Percentiles rank a stretch among this genome's conserved stretches.
These are phyloP conservation scores for Cantharis lateralis DNA, from an alignment of 2,888 invertebrate species.

Conservation along the genomic window DNA sequence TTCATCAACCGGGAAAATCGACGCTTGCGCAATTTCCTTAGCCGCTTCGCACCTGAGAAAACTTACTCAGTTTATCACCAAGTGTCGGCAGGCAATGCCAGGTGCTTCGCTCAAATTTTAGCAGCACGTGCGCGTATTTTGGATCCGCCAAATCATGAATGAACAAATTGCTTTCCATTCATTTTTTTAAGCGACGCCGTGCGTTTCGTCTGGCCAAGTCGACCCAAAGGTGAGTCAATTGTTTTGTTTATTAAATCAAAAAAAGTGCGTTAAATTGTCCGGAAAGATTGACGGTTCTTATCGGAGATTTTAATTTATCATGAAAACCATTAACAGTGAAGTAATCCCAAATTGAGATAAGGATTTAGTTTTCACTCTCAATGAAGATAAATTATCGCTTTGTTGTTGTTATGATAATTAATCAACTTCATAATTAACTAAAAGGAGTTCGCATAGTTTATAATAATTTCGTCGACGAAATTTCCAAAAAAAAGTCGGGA, in stretches of 20 bases:
- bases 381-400: neutral
- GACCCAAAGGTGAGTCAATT: neutral
- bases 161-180: neutral
- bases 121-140: neutral
- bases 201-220: neutral
- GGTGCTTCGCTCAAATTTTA: neutral
- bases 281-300: neutral
- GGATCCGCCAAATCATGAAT: neutral
- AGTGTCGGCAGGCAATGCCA: neutral
- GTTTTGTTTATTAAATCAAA: neutral
- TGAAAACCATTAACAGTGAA: neutral
- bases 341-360: neutral
- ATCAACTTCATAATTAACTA: neutral
- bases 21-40: constrained; percentile 19
- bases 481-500: neutral
- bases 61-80: neutral
- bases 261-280: neutral
- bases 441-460: neutral
- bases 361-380: neutral
- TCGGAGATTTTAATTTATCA: neutral
- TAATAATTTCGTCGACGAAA: neutral
- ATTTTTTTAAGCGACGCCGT: neutral
- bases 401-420: neutral
- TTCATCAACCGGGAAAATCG: constrained; percentile 18
- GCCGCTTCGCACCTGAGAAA: neutral